These are phyloP conservation scores for Palythoa grandiflora DNA, from an alignment of 92 coral and sea anemone genomes.

Conservation along the genomic window DNA sequence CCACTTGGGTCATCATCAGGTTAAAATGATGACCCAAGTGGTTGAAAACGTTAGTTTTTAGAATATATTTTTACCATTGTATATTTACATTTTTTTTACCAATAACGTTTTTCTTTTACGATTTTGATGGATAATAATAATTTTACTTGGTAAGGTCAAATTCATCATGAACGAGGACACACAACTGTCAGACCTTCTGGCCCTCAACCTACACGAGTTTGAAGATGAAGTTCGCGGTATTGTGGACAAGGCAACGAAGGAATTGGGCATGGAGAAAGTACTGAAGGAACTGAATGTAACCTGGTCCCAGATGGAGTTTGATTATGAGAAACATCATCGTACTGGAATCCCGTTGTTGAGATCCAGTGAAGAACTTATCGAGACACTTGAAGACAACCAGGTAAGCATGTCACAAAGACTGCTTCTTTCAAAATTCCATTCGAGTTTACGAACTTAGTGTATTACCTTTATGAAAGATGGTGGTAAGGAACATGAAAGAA, in stretches of 20 bases:
- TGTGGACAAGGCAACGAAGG: slow-evolving; percentile 99
- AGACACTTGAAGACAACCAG: slow-evolving; percentile 99
- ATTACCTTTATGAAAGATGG: too few relatives aligned
- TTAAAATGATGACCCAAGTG: too few relatives aligned
- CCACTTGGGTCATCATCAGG: too few relatives aligned
- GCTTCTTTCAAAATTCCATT: background rate
- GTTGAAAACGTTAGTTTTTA: too few relatives aligned
- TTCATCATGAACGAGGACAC: slow-evolving; percentile 98
- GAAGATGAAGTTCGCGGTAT: slow-evolving; percentile 99
- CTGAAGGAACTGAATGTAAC: slow-evolving; percentile 94
- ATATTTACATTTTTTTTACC: background rate
- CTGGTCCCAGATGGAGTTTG: slow-evolving; percentile 99
- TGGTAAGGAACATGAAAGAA: too few relatives aligned
- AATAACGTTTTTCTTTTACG: too few relatives aligned
- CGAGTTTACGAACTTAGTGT: too few relatives aligned
- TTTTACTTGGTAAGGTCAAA: slow-evolving; percentile 72
- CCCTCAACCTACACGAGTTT: slow-evolving; percentile 96
- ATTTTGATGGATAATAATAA: background rate
- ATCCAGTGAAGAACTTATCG: slow-evolving; percentile 97
- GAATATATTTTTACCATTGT: too few relatives aligned
- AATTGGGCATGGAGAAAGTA: slow-evolving; percentile 98
- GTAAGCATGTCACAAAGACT: slow-evolving; percentile 38
- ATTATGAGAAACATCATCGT: slow-evolving; percentile 88
- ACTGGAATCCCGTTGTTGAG: slow-evolving; percentile 88
- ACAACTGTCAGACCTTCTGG: slow-evolving; percentile 90